phyloP scores from a whole-genome alignment of 2,113 vertebrate genomes.

The Epinephelus lanceolatus region DNA sequence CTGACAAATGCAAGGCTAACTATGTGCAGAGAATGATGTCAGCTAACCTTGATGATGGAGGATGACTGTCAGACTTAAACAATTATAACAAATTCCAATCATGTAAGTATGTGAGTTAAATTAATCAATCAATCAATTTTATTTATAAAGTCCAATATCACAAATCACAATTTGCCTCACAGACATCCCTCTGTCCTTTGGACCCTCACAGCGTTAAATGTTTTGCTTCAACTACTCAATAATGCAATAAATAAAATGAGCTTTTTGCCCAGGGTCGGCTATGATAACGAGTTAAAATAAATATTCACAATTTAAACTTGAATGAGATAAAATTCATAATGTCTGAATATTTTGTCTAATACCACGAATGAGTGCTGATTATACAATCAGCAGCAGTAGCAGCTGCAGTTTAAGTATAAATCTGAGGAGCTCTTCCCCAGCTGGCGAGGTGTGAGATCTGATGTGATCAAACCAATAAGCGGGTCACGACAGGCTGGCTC shows the following conservation, averaged over 20 bases:
- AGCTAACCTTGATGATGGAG: neutral
- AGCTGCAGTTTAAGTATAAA: constrained; percentile 39
- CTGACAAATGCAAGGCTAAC: neutral
- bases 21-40: neutral
- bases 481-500: constrained; percentile 37
- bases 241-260: constrained; percentile 4
- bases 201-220: neutral
- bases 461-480: constrained; percentile 62
- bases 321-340: constrained; percentile 20
- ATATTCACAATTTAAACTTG: constrained; percentile 22
- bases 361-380: constrained; percentile 26
- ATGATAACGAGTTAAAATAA: constrained; percentile 30
- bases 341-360: constrained; percentile 19
- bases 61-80: constrained; percentile 4
- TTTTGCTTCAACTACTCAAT: constrained; percentile 14
- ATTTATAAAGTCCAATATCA: too few species aligned
- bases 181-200: too few species aligned
- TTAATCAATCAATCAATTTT: neutral
- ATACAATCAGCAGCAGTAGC: constrained; percentile 8
- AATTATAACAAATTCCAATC: neutral
- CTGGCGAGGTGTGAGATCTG: constrained; percentile 26
- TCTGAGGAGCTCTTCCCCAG: constrained; percentile 21
- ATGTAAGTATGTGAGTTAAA: constrained; percentile 7
- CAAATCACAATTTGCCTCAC: too few species aligned
- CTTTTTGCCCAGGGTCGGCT: neutral